Evolutionary conservation across 1,140 invertebrate species (phyloP).

Genomic region (Bombus haemorrhoidalis): DNA sequence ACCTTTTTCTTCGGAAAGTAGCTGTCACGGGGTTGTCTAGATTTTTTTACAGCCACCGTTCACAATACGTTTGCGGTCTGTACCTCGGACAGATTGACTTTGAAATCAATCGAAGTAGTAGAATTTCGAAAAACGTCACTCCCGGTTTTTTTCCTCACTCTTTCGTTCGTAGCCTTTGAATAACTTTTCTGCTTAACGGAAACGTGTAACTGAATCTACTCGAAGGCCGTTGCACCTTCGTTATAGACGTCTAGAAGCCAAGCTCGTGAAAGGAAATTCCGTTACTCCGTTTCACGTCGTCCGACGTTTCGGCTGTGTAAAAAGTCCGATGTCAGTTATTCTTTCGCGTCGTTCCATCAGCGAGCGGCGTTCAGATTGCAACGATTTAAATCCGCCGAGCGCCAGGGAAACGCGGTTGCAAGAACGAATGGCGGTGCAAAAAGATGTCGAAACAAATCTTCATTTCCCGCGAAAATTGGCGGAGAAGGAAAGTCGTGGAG

Average conservation of each 20-base stretch:
- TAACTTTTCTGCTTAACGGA: conserved; percentile 39
- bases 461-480: conserved; percentile 69
- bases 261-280: conserved; percentile 15
- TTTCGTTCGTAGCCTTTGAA: background rate
- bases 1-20: conserved; percentile 70
- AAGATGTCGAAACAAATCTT: conserved; percentile 78
- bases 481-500: conserved; percentile 33
- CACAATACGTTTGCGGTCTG: conserved; percentile 50
- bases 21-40: conserved; percentile 53
- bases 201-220: conserved; percentile 35
- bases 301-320: background rate
- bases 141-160: conserved; percentile 30
- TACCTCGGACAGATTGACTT: conserved; percentile 20
- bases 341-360: background rate
- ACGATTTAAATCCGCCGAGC: conserved; percentile 48
- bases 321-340: conserved; percentile 42
- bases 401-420: conserved; percentile 4
- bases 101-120: conserved; percentile 52
- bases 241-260: background rate
- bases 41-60: conserved; percentile 15
- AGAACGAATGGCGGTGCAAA: conserved; percentile 58
- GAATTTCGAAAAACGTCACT: conserved; percentile 45
- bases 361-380: background rate
- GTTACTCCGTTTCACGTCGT: conserved; percentile 1
- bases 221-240: background rate